phyloP scores from a whole-genome alignment of 35 echinoderm and acorn worm species.

The Chiridota heheva region DNA sequence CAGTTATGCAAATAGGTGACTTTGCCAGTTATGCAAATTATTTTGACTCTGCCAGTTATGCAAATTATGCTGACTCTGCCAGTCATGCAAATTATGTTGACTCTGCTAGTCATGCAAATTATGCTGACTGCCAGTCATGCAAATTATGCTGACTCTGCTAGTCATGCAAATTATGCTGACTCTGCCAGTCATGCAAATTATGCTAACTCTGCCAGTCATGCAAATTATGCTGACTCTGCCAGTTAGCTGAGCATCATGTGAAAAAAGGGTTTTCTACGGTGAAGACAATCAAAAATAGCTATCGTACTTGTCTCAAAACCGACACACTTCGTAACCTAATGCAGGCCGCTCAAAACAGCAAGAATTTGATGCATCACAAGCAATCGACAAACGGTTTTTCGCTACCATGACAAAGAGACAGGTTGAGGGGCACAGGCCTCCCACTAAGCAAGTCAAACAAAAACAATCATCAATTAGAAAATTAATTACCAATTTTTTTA shows the following conservation, averaged over 20 bases:
- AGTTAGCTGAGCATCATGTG: conserved; percentile 4
- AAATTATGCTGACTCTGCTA: neutral
- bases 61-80: too few relatives aligned
- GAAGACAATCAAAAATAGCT: neutral
- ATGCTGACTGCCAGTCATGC: neutral
- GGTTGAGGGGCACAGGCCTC: too few relatives aligned
- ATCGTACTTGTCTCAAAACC: neutral
- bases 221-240: neutral
- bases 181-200: neutral
- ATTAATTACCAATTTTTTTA: too few relatives aligned
- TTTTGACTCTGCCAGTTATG: too few relatives aligned
- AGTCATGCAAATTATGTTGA: neutral
- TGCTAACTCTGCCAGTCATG: neutral
- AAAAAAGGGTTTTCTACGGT: conserved; percentile 1
- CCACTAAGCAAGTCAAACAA: too few relatives aligned
- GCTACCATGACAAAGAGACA: too few relatives aligned
- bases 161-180: neutral
- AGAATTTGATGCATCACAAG: conserved; percentile 1
- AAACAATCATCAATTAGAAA: too few relatives aligned
- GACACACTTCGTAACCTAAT: neutral
- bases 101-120: neutral
- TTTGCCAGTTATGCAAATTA: too few relatives aligned
- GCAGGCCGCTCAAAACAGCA: neutral
- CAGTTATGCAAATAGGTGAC: too few relatives aligned
- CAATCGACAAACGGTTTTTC: conserved; percentile 17